Evolutionary conservation across 2,113 vertebrate species (phyloP).

Genomic region (Saccopteryx leptura): DNA sequence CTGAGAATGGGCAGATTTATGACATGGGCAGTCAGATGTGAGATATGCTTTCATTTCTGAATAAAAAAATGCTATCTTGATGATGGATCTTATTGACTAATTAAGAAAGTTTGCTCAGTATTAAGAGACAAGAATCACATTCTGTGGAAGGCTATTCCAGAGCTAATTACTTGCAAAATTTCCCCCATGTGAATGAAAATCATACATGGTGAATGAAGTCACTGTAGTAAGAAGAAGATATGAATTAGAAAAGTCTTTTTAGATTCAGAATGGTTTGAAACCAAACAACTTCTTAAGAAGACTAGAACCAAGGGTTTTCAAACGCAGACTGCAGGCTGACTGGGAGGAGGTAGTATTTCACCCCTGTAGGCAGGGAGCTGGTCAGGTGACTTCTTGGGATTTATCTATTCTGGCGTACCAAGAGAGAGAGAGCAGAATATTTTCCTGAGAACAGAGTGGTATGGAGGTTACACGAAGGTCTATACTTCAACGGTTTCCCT

Average conservation of each 20-base stretch:
- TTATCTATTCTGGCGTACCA: too few species aligned
- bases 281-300: too few species aligned
- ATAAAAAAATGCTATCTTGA: conserved; percentile 35
- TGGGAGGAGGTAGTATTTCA: too few species aligned
- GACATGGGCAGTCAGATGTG: not conserved
- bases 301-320: too few species aligned
- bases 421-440: too few species aligned
- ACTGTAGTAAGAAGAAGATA: not conserved
- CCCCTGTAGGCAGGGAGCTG: too few species aligned
- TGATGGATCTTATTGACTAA: not conserved
- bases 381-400: too few species aligned
- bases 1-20: not conserved
- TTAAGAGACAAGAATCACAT: not conserved
- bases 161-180: not conserved
- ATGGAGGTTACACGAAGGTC: too few species aligned
- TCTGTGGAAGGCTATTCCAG: not conserved
- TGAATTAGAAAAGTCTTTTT: not conserved
- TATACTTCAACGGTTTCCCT: too few species aligned
- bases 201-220: not conserved
- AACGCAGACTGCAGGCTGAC: too few species aligned
- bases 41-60: not conserved
- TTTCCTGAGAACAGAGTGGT: too few species aligned
- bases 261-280: not conserved
- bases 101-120: not conserved
- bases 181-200: not conserved